phyloP scores from a whole-genome alignment of 2,797 vertebrate species.

The Xenops minutus region DNA sequence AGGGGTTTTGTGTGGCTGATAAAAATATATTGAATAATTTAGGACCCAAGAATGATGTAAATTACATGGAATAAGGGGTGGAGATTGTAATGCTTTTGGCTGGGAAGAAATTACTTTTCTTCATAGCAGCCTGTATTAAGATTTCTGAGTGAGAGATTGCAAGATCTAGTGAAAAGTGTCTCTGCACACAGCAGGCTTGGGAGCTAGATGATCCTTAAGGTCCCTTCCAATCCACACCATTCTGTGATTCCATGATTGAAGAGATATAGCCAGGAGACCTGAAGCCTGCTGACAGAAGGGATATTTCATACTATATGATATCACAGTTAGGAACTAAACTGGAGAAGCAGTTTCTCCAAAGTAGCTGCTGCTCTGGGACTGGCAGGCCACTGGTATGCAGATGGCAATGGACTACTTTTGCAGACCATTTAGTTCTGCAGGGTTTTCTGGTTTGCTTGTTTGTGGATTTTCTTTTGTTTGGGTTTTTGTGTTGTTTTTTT shows the following conservation, averaged over 20 bases:
- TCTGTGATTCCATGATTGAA: neutral
- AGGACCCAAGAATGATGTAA: neutral
- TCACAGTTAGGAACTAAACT: neutral
- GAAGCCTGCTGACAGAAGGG: neutral
- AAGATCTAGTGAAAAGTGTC: no score
- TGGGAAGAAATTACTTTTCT: neutral
- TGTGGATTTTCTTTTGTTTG: neutral
- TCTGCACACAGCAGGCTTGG: rapidly evolving
- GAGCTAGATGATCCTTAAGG: neutral
- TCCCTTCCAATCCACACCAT: neutral
- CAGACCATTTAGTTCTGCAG: neutral
- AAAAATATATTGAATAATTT: neutral
- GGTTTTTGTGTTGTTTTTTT: neutral
- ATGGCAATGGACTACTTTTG: neutral
- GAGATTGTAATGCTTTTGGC: neutral
- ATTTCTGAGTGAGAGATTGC: no score
- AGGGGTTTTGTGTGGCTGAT: neutral
- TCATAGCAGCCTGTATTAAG: neutral
- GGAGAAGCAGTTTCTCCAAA: neutral
- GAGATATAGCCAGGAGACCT: neutral
- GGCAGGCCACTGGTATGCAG: neutral
- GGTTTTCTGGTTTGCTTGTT: neutral
- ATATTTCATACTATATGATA: neutral
- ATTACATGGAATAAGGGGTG: neutral
- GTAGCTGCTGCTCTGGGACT: neutral